Percentiles rank a stretch among this genome's conserved stretches.
Conservation (phyloP, 2,888 invertebrate genomes). For the Aromia moschata region DNA sequence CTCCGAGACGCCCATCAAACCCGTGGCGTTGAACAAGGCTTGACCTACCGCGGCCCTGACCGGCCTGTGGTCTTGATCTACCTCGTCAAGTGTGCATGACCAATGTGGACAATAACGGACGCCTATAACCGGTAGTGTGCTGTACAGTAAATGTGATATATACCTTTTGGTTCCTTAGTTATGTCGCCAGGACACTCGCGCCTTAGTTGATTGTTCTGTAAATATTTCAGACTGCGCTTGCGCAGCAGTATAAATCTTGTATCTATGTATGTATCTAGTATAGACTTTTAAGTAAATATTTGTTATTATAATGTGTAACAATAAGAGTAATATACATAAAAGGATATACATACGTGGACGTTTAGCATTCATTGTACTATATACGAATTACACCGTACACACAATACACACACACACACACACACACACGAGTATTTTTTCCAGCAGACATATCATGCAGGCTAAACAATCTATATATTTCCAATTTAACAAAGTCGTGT, state of each 20-base stretch:
- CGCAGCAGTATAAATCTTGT: slow-evolving; percentile 62
- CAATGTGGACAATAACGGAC: slow-evolving; percentile 57
- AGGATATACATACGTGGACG: slow-evolving; percentile 46
- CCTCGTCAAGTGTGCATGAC: slow-evolving; percentile 56
- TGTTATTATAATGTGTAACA: slow-evolving; percentile 60
- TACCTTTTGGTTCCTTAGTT: slow-evolving; percentile 61
- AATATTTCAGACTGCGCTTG: slow-evolving; percentile 43
- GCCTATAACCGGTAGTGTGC: slow-evolving; percentile 53
- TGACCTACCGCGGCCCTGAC: slow-evolving; percentile 56
- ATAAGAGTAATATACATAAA: slow-evolving; percentile 50
- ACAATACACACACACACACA: not conserved
- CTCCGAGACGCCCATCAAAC: slow-evolving; percentile 65
- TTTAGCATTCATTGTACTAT: slow-evolving; percentile 50
- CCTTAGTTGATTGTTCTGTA: slow-evolving; percentile 41
- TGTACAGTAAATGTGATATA: slow-evolving; percentile 63
- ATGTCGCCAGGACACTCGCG: slow-evolving; percentile 44
- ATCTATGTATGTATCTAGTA: slow-evolving; percentile 62
- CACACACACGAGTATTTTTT: slow-evolving; percentile 39
- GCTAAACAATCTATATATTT: slow-evolving; percentile 45
- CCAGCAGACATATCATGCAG: slow-evolving; percentile 53
- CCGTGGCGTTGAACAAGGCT: slow-evolving; percentile 62
- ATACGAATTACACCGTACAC: slow-evolving; percentile 41
- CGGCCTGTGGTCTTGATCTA: slow-evolving; percentile 57
- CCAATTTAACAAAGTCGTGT: slow-evolving; percentile 58
- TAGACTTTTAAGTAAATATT: slow-evolving; percentile 60